A percentile compares a stretch with the other conserved stretches of the same genome.
These are phyloP conservation scores for Cancer borealis DNA, from an alignment of 2,888 invertebrate species.

Conservation along the genomic window DNA sequence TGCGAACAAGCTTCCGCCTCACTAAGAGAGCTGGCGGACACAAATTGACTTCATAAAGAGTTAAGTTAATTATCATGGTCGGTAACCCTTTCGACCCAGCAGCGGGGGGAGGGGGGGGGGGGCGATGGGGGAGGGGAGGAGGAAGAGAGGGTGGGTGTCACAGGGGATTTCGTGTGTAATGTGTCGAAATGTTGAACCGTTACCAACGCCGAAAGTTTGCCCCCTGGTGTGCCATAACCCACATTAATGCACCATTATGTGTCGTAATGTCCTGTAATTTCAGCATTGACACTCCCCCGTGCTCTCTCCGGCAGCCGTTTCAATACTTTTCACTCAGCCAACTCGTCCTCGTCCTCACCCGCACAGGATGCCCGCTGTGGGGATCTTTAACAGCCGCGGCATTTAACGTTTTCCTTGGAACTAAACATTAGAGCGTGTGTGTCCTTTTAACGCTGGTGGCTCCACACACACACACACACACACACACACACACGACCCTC, in stretches of 20 bases:
- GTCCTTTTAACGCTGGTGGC: constrained; percentile 27
- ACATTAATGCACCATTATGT: constrained; percentile 43
- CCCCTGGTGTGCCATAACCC: constrained; percentile 36
- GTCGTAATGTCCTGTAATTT: constrained; percentile 41
- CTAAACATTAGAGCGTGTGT: constrained; percentile 16
- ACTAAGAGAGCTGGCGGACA: constrained; percentile 30
- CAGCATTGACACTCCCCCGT: constrained; percentile 41
- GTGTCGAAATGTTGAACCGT: constrained; percentile 45
- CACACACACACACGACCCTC: too few relatives aligned
- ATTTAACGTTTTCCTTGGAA: background rate
- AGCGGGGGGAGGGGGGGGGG: background rate
- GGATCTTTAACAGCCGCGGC: constrained; percentile 36
- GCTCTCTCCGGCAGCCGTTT: constrained; percentile 2
- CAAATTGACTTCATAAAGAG: constrained; percentile 43
- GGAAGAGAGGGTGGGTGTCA: background rate
- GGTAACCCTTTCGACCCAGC: constrained; percentile 32
- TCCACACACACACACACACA: too few relatives aligned
- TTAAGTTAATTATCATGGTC: constrained; percentile 41
- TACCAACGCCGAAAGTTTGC: constrained; percentile 34
- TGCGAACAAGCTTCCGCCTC: constrained; percentile 41
- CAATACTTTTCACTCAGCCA: constrained; percentile 27
- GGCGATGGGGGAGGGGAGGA: background rate
- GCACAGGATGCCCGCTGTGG: background rate
- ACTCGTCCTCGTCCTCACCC: constrained; percentile 29
- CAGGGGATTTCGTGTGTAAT: constrained; percentile 38